Conservation (phyloP, 2,797 vertebrate genomes). For the Phalloptychus januarius region DNA sequence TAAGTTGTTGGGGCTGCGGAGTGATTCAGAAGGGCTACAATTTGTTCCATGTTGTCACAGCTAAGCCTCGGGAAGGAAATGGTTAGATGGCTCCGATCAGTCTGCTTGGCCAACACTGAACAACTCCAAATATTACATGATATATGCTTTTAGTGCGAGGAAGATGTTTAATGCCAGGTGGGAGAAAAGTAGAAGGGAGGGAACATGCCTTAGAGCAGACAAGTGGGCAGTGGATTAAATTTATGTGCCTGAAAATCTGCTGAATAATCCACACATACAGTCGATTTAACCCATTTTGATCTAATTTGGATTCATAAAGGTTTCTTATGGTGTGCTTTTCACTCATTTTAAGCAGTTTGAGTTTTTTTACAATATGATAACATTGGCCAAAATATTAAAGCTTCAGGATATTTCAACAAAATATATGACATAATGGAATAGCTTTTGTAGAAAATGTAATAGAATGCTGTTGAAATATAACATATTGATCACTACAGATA, state of each 20-base stretch:
- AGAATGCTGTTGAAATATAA: background rate
- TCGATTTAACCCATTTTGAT: background rate
- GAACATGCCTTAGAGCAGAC: background rate
- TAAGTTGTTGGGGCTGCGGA: constrained; percentile 38
- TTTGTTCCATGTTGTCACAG: constrained; percentile 51
- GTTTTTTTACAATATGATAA: background rate
- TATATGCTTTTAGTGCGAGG: constrained; percentile 24
- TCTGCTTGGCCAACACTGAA: constrained; percentile 44
- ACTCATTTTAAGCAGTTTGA: background rate
- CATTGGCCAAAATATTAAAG: background rate
- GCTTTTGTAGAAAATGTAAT: background rate
- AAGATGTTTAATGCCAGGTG: constrained; percentile 13
- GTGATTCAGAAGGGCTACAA: background rate
- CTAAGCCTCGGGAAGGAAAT: constrained; percentile 30
- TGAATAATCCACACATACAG: background rate
- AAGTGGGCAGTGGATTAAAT: constrained; percentile 19
- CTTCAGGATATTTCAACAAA: background rate
- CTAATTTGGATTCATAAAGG: background rate
- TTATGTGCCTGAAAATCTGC: background rate
- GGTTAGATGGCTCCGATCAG: constrained; percentile 42
- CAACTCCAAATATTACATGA: constrained; percentile 41
- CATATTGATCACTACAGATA: background rate
- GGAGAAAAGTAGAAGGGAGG: constrained; percentile 19
- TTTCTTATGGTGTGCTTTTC: background rate
- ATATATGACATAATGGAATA: background rate